Percentiles rank a stretch among this genome's conserved stretches.
These are phyloP conservation scores for Pseudoips prasinana DNA, from an alignment of 2,888 invertebrate species.

Conservation along the genomic window DNA sequence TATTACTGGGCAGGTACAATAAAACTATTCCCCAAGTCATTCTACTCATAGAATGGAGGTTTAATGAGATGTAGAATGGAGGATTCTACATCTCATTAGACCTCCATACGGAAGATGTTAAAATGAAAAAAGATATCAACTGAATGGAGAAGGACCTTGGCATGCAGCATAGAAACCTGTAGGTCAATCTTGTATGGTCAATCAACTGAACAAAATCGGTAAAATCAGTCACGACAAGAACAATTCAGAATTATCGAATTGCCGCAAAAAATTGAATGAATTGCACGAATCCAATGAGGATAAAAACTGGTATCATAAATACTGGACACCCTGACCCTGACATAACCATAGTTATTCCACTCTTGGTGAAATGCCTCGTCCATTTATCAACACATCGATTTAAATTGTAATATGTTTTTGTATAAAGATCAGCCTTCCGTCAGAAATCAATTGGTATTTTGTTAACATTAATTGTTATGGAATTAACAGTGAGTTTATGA, in stretches of 20 bases:
- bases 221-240: slow-evolving; percentile 11
- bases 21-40: too few relatives aligned
- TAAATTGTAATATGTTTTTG: slow-evolving; percentile 53
- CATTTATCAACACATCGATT: slow-evolving; percentile 47
- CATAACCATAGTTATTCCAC: slow-evolving; percentile 40
- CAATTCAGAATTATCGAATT: slow-evolving; percentile 26
- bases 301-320: slow-evolving; percentile 43
- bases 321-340: slow-evolving; percentile 40
- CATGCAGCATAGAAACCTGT: too few relatives aligned
- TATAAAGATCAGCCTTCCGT: slow-evolving; percentile 35
- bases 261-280: slow-evolving; percentile 31
- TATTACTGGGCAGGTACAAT: too few relatives aligned
- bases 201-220: neutral
- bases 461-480: slow-evolving; percentile 42
- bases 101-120: too few relatives aligned
- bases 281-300: slow-evolving; percentile 25
- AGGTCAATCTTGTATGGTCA: neutral
- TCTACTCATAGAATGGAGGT: too few relatives aligned
- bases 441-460: slow-evolving; percentile 46
- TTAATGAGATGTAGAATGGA: too few relatives aligned
- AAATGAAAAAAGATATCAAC: too few relatives aligned
- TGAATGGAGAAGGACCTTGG: too few relatives aligned
- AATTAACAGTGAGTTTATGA: slow-evolving; percentile 15
- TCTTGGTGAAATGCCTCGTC: slow-evolving; percentile 14
- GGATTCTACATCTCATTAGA: too few relatives aligned